A percentile compares a stretch with the other conserved stretches of the same genome.
Conservation (phyloP, 1,140 invertebrate species). For the Kradibia gibbosae region DNA sequence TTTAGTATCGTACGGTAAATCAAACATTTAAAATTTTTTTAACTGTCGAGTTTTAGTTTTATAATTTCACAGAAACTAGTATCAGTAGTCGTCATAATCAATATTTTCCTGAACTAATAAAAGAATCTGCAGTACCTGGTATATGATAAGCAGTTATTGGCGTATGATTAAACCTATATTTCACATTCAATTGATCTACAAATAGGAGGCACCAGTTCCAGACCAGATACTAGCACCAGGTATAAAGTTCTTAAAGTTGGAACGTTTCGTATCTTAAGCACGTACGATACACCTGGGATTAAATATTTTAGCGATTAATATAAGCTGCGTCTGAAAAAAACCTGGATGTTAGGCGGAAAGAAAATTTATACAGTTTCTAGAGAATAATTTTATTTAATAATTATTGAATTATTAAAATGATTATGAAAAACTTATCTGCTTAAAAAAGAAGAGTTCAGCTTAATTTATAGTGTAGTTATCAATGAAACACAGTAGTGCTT, state of each 20-base stretch:
- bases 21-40: conserved; percentile 3
- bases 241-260: conserved; percentile 29
- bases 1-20: neutral
- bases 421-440: too few species aligned
- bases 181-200: too few species aligned
- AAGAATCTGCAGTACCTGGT: conserved; percentile 44
- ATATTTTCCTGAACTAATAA: conserved; percentile 26
- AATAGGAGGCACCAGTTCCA: too few species aligned
- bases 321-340: conserved; percentile 22
- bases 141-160: conserved; percentile 4
- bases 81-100: conserved; percentile 5
- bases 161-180: neutral
- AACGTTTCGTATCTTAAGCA: conserved; percentile 50
- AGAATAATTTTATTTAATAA: too few species aligned
- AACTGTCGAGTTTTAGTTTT: neutral
- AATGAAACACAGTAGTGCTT: neutral
- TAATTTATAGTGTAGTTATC: neutral
- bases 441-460: neutral
- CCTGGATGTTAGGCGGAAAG: neutral
- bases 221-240: too few species aligned
- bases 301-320: conserved; percentile 46
- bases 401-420: too few species aligned
- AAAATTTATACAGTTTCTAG: too few species aligned
- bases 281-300: conserved; percentile 49
- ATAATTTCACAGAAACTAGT: neutral